Conservation (phyloP, 2,888 invertebrate genomes). For the Apeira syringaria region DNA sequence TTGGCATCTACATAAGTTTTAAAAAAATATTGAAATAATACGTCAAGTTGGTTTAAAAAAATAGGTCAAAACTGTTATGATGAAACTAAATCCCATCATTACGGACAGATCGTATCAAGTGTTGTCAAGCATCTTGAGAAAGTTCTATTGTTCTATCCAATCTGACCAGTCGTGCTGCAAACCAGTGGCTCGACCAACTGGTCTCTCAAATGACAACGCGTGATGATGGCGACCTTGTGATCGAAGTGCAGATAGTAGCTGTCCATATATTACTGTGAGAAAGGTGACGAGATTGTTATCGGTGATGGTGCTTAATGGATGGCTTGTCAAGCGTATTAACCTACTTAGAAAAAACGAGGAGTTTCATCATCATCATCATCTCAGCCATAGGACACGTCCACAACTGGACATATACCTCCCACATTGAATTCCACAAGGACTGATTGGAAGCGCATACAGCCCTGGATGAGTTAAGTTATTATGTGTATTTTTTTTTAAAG, state of each 20-base stretch:
- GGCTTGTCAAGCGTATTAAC: not conserved
- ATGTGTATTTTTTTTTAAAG: no score
- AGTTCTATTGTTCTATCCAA: constrained; percentile 28
- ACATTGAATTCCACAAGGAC: no score
- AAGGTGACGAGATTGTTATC: constrained; percentile 12
- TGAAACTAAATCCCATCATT: not conserved
- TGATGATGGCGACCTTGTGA: constrained; percentile 44
- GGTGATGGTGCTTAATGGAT: constrained; percentile 11
- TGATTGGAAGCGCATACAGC: no score
- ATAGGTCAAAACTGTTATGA: no score
- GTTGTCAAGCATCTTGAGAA: constrained; percentile 15
- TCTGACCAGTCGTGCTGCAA: constrained; percentile 18
- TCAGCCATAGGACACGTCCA: no score
- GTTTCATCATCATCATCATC: no score
- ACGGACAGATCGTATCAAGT: constrained; percentile 5
- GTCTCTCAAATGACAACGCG: constrained; percentile 31
- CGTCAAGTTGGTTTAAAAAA: no score
- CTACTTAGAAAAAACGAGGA: no score
- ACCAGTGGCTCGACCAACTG: constrained; percentile 10
- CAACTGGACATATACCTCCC: no score
- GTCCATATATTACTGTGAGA: constrained; percentile 1
- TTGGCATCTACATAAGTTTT: no score
- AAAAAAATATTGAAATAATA: no score
- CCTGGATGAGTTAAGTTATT: no score
- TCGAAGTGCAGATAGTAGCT: constrained; percentile 3